Evolutionary conservation across 2,113 vertebrate genomes (phyloP).

Genomic region (Callipepla californica): DNA sequence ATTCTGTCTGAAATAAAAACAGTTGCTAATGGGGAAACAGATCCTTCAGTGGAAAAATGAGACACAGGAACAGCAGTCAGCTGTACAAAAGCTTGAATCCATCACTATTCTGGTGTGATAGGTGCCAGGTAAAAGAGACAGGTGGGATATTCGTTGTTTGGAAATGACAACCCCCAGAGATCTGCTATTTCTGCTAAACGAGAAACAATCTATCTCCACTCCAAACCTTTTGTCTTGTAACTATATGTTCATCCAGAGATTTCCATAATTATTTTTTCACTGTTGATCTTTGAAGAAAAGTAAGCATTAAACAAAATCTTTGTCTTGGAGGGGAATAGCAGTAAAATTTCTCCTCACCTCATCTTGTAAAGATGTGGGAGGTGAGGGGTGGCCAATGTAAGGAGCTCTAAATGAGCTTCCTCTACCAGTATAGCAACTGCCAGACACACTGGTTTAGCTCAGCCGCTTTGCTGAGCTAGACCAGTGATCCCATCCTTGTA

Average conservation of each 20-base stretch:
- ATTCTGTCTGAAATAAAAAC: background rate
- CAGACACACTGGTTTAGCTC: background rate
- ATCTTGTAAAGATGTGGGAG: background rate
- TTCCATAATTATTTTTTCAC: background rate
- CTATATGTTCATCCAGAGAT: background rate
- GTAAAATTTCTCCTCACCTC: background rate
- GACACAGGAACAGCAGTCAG: slow-evolving; percentile 16
- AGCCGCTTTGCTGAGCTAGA: background rate
- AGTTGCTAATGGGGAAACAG: slow-evolving; percentile 24
- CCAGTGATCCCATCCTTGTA: background rate
- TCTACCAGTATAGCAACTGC: background rate
- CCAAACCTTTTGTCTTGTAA: accelerated
- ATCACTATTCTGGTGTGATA: background rate
- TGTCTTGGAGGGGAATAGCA: background rate
- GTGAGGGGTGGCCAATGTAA: background rate
- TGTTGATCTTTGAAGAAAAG: background rate
- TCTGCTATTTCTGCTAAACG: background rate
- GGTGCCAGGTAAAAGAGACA: slow-evolving; percentile 4
- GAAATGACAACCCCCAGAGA: background rate
- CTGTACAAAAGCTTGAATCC: slow-evolving; percentile 14
- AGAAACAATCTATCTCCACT: background rate
- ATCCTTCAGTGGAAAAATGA: slow-evolving; percentile 24
- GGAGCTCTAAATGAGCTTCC: background rate
- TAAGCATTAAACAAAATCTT: background rate
- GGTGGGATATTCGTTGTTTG: slow-evolving; percentile 16